Conservation (phyloP, 2,888 invertebrate species). For the Homarus gammarus region DNA sequence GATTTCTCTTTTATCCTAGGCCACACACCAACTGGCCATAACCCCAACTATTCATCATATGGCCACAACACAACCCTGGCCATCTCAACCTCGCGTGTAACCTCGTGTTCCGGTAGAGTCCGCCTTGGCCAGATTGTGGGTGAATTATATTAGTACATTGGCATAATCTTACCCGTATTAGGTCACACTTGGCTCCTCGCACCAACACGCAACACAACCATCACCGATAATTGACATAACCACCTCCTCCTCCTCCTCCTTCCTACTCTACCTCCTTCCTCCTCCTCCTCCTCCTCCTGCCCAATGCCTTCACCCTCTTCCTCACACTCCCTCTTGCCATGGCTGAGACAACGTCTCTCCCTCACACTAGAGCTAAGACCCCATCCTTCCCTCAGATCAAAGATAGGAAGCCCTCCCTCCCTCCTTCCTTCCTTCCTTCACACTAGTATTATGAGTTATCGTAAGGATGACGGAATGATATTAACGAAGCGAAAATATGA, state of each 20-base stretch:
- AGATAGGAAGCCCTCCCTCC: background rate
- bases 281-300: background rate
- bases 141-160: slow-evolving; percentile 18
- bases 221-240: slow-evolving; percentile 25
- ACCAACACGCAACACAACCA: slow-evolving; percentile 20
- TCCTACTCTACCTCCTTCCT: background rate
- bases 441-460: too few species aligned
- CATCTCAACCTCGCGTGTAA: background rate
- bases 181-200: background rate
- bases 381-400: background rate
- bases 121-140: slow-evolving; percentile 7
- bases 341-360: background rate
- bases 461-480: too few species aligned
- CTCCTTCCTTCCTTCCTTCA: background rate
- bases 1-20: too few species aligned
- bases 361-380: background rate
- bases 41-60: background rate
- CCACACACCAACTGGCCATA: too few species aligned
- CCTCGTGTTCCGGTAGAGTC: background rate
- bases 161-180: slow-evolving; percentile 26
- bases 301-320: background rate
- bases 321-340: background rate
- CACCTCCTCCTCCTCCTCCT: background rate
- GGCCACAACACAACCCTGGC: background rate
- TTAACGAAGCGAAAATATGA: too few species aligned